Base-by-base conservation (phyloP, 2,113 vertebrate genomes). In the Apodemus sylvaticus region DNA sequence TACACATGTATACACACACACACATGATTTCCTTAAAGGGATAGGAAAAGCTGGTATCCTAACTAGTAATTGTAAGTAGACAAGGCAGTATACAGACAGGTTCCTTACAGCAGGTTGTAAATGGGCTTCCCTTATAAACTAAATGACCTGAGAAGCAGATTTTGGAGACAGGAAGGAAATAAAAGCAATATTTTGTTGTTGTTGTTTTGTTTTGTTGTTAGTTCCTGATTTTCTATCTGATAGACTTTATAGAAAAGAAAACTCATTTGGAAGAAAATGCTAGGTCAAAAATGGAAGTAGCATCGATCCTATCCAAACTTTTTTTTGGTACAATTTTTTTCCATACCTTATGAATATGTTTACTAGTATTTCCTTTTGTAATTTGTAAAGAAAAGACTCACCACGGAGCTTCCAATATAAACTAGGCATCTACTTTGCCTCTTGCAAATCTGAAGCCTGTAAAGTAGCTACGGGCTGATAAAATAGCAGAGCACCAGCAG, bases 191-290 rank as follows among this genome's bases (percentile, higher is more conserved):
- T 62, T 81, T 82, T 34, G n/a, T 13, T 82, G 39, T 42, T 42
- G 19, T 11, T 55, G 31, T 34, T 48, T 79, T 53, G 31, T 36
- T 12, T 81, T 6, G 42, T 74, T 42, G 20, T 22, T 58, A 96
- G 87, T 86, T 85, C 86, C 93, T 88, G 60, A 42, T 96, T 97
- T 97, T 94, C 64, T 66, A 96, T 95, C 79, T 96, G 79, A 68
- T 0, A 1, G 86, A 91, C 86, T 96, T 53, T 58, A 66, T 0
- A 0, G 62, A 36, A 53, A 96, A 85, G 64, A 96, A 95, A 87
- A 79, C 31, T 68, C 66, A 93, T 48, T 91, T 81, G 68, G 34
- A 93, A 7, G 58, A 48, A 92, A 98, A 97, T 11, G 2, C 20
- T 60, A 79, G 68, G 1, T 0, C 95, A 12, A 97, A 91, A 95